Conservation (phyloP, 2,797 vertebrate genomes). For the Macrochelys suwanniensis region DNA sequence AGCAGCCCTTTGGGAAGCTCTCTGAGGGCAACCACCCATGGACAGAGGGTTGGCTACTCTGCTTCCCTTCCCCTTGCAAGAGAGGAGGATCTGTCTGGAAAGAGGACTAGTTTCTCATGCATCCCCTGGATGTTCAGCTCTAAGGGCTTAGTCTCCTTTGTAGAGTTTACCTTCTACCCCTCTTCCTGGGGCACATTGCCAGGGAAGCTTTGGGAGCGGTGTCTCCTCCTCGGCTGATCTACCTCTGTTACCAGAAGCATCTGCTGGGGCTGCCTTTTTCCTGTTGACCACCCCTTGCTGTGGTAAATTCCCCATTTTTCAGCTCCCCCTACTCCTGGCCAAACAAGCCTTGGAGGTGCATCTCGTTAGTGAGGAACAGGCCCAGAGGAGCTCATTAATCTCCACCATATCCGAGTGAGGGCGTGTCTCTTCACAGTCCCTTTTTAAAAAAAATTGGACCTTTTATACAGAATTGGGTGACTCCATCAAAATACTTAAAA, state of each 20-base stretch:
- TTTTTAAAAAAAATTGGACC: background rate
- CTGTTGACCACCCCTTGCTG: background rate
- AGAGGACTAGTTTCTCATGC: no score
- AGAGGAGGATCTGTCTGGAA: no score
- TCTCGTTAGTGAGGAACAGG: background rate
- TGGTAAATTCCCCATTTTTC: background rate
- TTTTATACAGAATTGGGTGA: rapidly evolving
- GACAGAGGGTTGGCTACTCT: no score
- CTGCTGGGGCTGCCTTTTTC: background rate
- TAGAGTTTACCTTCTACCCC: background rate
- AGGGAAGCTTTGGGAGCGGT: background rate
- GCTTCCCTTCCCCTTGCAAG: no score
- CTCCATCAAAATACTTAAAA: background rate
- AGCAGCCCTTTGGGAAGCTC: no score
- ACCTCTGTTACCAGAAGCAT: background rate
- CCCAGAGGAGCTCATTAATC: background rate
- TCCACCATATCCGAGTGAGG: background rate
- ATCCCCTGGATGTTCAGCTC: no score
- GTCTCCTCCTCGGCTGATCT: background rate
- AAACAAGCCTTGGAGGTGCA: background rate
- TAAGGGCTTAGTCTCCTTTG: no score
- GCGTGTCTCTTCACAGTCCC: background rate
- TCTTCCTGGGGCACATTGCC: background rate
- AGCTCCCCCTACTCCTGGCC: background rate
- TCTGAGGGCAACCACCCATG: no score